Evolutionary conservation across 1,140 invertebrate genomes (phyloP).

Genomic region (Dendroctonus ponderosae): DNA sequence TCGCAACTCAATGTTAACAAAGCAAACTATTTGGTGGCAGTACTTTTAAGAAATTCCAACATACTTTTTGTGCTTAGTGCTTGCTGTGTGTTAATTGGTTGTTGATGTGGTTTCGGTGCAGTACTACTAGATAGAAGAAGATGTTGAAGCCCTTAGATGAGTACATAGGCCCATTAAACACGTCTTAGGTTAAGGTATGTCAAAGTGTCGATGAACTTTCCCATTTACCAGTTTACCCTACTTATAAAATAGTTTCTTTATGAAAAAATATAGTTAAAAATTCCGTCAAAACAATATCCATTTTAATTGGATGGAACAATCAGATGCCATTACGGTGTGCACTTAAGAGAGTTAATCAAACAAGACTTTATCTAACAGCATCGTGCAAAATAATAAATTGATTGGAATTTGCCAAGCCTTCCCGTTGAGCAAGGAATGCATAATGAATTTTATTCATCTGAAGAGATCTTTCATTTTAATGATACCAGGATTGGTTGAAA

Average conservation of each 20-base stretch:
- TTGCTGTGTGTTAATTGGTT: conserved; percentile 11
- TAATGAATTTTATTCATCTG: conserved; percentile 22
- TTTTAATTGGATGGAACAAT: neutral
- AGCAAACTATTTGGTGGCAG: conserved; percentile 23
- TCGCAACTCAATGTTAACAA: conserved; percentile 29
- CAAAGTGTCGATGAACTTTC: conserved; percentile 46
- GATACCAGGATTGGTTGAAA: too few relatives aligned
- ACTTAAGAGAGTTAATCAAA: neutral
- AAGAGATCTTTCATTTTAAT: conserved; percentile 18
- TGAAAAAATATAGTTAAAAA: neutral
- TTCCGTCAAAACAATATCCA: neutral
- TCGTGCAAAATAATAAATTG: conserved; percentile 16
- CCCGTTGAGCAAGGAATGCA: conserved; percentile 24
- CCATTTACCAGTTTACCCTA: conserved; percentile 38
- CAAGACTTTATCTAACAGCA: neutral
- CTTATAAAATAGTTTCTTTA: conserved; percentile 28
- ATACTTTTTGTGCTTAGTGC: conserved; percentile 7
- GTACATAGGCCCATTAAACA: conserved; percentile 25
- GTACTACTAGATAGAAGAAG: conserved; percentile 7
- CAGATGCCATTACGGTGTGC: too few relatives aligned
- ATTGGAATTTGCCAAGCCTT: conserved; percentile 33
- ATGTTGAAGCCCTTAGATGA: conserved; percentile 19
- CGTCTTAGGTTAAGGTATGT: conserved; percentile 44
- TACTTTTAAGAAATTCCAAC: conserved; percentile 14
- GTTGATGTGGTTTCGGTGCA: conserved; percentile 15